Base-by-base conservation (phyloP, 1,140 invertebrate species). In the Nixonia krombeini region DNA sequence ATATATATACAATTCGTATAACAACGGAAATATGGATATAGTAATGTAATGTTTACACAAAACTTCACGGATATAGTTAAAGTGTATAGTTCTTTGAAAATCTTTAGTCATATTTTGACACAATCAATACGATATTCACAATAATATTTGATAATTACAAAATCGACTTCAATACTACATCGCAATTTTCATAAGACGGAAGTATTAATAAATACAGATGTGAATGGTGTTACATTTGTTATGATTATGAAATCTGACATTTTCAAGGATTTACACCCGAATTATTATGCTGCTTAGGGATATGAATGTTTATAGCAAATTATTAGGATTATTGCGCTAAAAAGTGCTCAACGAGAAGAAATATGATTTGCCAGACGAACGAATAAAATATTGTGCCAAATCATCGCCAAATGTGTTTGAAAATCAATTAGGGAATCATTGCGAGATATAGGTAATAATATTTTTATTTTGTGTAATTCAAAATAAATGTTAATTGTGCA, bases 91-190 rank as follows among this genome's bases (percentile, higher is more conserved):
- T 49, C 40, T 47, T 62, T 67, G 70, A 74, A 65, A 73, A 51
- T 71, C 55, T 31, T 18, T 72, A 75, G 75, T 79, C 74, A 69
- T 78, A 76, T 79, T 80, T 80, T 79, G 75, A 79, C 69, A 78
- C 70, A 70, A 71, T 56, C 41, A 55, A 75, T 37, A 38, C 31
- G 40, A 52, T 51, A 44, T 50, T 63, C 52, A 38, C 35, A 63
- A 23, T 44, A 47, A 9, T 28, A 51, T 56, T 56, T 56, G 37
- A 45, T 51, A 64, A 64, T 28, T 53, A 46, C 23, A 38, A 50
- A 56, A 49, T 45, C 45, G 33, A 51, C 44, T 57, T 46, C 29
- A 17, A 57, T 17, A n/a, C n/a, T n/a, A n/a, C n/a, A n/a, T n/a
- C n/a, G n/a, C n/a, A n/a, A 26, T 26, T 26, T 26, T 26, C 25